phyloP scores from a whole-genome alignment of 1,140 invertebrate species.

The Caenorhabditis inopinata region DNA sequence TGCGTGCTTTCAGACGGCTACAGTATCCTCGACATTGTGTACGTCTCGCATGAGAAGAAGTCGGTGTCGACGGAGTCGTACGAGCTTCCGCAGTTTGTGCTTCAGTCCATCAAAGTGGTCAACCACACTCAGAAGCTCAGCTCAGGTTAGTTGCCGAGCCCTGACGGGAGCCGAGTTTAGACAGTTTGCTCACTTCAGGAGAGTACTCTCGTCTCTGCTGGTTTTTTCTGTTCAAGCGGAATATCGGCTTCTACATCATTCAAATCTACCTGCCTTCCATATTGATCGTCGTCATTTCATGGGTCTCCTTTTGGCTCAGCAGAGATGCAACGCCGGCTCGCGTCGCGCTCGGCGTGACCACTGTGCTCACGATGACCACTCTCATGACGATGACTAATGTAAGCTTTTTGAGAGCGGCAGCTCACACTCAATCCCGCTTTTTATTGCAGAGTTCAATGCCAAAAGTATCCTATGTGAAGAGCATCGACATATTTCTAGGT shows the following conservation, averaged over 20 bases:
- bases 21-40: conserved; percentile 92
- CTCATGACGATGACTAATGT: conserved; percentile 55
- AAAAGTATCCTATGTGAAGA: conserved; percentile 96
- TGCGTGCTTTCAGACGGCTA: conserved; percentile 79
- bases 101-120: conserved; percentile 71
- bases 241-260: conserved; percentile 57
- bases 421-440: neutral
- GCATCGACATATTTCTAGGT: conserved; percentile 93
- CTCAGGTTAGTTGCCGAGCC: conserved; percentile 37
- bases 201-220: conserved; percentile 53
- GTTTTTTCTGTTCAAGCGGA: conserved; percentile 59
- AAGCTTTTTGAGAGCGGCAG: no score
- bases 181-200: conserved; percentile 48
- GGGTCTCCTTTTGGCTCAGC: conserved; percentile 64
- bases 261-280: conserved; percentile 58
- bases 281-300: conserved; percentile 61
- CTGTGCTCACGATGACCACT: conserved; percentile 67
- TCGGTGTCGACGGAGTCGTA: conserved; percentile 65
- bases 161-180: no score
- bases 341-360: conserved; percentile 65
- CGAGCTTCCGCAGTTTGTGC: conserved; percentile 78
- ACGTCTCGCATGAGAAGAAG: conserved; percentile 73
- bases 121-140: conserved; percentile 47
- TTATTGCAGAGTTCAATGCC: conserved; percentile 48
- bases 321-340: conserved; percentile 60